These are phyloP conservation scores for Plusia festucae DNA, from an alignment of 2,888 invertebrate genomes.

Conservation along the genomic window DNA sequence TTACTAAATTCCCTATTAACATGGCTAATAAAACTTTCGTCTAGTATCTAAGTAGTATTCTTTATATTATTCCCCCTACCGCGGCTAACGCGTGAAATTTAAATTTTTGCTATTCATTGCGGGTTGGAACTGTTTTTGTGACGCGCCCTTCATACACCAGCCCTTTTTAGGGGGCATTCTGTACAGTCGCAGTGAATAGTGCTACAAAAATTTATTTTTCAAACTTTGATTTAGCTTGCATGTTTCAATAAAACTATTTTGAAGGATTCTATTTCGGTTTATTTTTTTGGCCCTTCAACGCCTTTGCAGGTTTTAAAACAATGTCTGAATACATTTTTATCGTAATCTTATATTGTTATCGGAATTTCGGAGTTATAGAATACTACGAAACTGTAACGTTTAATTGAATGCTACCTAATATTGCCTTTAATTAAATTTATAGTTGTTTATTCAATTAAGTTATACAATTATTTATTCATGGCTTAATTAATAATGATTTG, in stretches of 20 bases:
- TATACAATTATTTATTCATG: background rate
- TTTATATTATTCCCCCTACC: too few relatives aligned
- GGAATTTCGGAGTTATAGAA: too few relatives aligned
- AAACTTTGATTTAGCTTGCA: too few relatives aligned
- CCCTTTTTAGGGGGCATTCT: constrained; percentile 65
- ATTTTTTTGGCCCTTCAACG: too few relatives aligned
- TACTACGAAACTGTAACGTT: too few relatives aligned
- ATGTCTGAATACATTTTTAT: too few relatives aligned
- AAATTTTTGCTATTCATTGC: constrained; percentile 88
- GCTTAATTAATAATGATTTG: constrained; percentile 18
- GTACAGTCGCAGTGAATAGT: constrained; percentile 59
- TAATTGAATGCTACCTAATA: background rate
- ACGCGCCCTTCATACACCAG: constrained; percentile 71
- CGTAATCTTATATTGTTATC: too few relatives aligned
- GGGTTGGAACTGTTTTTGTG: constrained; percentile 82
- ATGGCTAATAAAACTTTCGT: constrained; percentile 19
- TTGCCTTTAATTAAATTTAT: background rate
- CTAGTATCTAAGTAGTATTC: too few relatives aligned
- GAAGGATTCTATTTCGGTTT: too few relatives aligned
- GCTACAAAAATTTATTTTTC: background rate
- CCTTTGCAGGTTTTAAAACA: too few relatives aligned
- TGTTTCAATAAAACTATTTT: too few relatives aligned
- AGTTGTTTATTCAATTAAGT: background rate
- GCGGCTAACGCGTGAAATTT: constrained; percentile 83
- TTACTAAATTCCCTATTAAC: background rate